Percentiles rank a stretch among this genome's conserved stretches.
Conservation (phyloP, 2,113 vertebrate species). For the Thalassarche chlororhynchos region DNA sequence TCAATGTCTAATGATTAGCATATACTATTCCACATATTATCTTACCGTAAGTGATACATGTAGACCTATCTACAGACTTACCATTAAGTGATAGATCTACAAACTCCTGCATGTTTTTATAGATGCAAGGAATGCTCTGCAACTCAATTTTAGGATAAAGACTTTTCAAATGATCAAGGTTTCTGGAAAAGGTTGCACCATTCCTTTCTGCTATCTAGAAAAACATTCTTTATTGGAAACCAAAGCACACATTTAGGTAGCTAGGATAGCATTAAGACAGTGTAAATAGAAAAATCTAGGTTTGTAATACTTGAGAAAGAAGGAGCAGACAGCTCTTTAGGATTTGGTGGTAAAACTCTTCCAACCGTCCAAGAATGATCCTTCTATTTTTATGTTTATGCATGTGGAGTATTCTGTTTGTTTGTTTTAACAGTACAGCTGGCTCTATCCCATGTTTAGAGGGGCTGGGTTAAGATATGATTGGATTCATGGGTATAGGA, state of each 20-base stretch:
- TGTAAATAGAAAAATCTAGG: neutral
- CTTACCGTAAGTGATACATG: neutral
- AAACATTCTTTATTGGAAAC: neutral
- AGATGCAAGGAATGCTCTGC: neutral
- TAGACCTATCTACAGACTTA: neutral
- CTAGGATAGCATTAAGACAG: neutral
- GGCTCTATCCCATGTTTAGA: neutral
- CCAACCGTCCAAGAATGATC: neutral
- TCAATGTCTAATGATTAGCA: neutral
- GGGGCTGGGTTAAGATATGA: neutral
- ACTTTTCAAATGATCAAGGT: neutral
- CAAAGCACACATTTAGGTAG: neutral
- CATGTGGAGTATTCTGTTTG: neutral
- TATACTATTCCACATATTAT: neutral
- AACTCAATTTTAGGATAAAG: neutral
- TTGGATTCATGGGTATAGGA: neutral
- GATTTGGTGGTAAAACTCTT: neutral
- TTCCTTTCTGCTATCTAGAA: neutral
- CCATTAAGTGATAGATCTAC: neutral
- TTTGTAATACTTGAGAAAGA: neutral
- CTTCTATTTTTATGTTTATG: neutral
- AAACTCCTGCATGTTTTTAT: neutral
- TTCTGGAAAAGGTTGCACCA: neutral
- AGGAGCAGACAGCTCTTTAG: neutral
- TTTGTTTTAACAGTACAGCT: neutral